A percentile compares a stretch with the other conserved stretches of the same genome.
These are phyloP conservation scores for Cepaea nemoralis DNA, from an alignment of 1,140 invertebrate species.

Conservation along the genomic window DNA sequence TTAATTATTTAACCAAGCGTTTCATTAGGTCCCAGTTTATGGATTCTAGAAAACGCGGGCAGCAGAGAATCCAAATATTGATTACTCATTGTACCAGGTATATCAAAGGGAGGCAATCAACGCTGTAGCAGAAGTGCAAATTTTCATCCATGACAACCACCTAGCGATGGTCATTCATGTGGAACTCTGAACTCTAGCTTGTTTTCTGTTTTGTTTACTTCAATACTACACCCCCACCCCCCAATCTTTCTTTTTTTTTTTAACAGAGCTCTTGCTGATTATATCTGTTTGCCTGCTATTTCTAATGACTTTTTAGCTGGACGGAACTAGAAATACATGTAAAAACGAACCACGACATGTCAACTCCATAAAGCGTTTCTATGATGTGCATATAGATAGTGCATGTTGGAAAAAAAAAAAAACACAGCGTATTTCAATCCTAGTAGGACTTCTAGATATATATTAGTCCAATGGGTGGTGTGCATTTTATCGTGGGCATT, in stretches of 20 bases:
- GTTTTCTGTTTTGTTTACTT: neutral
- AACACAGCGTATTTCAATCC: too few relatives aligned
- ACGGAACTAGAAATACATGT: too few relatives aligned
- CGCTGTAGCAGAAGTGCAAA: neutral
- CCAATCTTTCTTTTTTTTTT: neutral
- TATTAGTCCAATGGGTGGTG: too few relatives aligned
- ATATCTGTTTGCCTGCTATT: too few relatives aligned
- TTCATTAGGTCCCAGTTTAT: neutral
- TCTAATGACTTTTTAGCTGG: too few relatives aligned
- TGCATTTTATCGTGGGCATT: too few relatives aligned
- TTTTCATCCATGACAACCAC: neutral
- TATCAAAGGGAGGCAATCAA: neutral
- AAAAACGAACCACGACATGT: too few relatives aligned
- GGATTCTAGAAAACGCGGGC: neutral
- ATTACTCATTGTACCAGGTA: neutral
- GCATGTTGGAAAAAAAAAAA: too few relatives aligned
- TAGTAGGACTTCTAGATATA: too few relatives aligned
- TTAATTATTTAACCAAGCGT: neutral
- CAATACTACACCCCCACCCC: neutral
- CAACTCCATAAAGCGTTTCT: too few relatives aligned
- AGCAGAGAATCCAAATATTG: neutral
- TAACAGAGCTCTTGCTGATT: too few relatives aligned
- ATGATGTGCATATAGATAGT: too few relatives aligned
- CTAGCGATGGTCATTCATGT: neutral
- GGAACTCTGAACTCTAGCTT: neutral